Base-by-base conservation (phyloP, 2,113 vertebrate species). In the Phalacrocorax aristotelis region DNA sequence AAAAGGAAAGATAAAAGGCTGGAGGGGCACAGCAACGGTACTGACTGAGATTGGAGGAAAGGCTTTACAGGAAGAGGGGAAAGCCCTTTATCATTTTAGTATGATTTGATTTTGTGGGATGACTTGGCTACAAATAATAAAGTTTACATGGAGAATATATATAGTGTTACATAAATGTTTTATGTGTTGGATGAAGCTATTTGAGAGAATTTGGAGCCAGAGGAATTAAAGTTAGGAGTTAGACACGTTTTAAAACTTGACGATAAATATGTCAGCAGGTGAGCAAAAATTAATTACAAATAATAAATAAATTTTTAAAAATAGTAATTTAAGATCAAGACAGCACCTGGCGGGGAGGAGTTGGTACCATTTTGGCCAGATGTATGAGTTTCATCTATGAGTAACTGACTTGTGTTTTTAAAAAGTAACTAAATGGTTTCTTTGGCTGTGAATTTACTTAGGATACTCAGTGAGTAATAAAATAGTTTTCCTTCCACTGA, bases 91-190 rank as follows among this genome's bases (percentile, higher is more conserved):
- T 85, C 83, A 29, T 77, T 93, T 89, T 32, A 81, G 12, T 49
- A 25, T 88, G 40, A 69, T 83, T 88, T 92, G 83, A 85, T 90
- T 96, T 88, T 69, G 79, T 90, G 79, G 68, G 51, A 88, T 83
- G 58, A 42, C 54, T 77, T 86, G 62, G 71, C 71, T 80, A 51
- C 83, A 79, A 61, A 65, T 44, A 48, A 60, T 71, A 52, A 72
- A 60, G 46, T 51, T 51, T 61, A 36, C 34, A 11, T 83, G 36
- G 54, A 76, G 25, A 72, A 36, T 74, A 85, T 84, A 48, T 90
- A 36, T 49, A 83, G 54, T 22, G 18, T 80, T 65, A 40, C 66
- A 61, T 93, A 80, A 92, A 90, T 88, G 57, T 90, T 92, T 82
- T 81, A 78, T 55, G 20, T 80, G 58, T 52, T 80, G 44, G 66